These are phyloP conservation scores for Erpornis zantholeuca DNA, from an alignment of 2,113 vertebrate genomes.

Conservation along the genomic window DNA sequence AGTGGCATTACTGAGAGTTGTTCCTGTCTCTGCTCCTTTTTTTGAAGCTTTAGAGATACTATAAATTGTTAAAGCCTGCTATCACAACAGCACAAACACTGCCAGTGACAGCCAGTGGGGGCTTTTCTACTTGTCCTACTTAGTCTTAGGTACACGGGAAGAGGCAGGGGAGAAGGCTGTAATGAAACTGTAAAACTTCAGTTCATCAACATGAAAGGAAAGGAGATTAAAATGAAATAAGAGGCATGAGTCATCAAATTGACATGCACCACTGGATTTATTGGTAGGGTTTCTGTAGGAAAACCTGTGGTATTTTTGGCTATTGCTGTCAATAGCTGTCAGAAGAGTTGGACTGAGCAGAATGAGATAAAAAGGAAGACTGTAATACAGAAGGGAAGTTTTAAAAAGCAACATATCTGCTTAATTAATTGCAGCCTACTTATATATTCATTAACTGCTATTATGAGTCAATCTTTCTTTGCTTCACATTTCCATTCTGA, in stretches of 20 bases:
- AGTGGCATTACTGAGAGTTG: not conserved
- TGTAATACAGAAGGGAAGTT: not conserved
- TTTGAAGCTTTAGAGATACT: not conserved
- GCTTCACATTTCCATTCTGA: not conserved
- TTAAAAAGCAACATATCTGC: not conserved
- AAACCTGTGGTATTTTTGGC: conserved; percentile 24
- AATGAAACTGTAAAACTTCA: not conserved
- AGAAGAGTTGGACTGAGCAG: conserved; percentile 8
- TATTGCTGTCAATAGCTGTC: not conserved
- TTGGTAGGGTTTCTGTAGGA: not conserved
- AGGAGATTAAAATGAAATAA: conserved; percentile 10
- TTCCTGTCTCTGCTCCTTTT: not conserved
- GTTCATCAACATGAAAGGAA: not conserved
- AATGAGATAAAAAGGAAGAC: not conserved
- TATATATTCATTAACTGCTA: not conserved
- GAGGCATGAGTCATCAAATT: not conserved
- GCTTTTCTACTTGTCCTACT: not conserved
- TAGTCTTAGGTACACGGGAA: not conserved
- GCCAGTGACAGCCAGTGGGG: not conserved
- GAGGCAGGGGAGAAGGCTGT: not conserved
- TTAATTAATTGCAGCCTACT: conserved; percentile 10
- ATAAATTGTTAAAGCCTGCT: not conserved
- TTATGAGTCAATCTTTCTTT: not conserved
- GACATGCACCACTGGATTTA: not conserved
- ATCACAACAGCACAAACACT: not conserved